Evolutionary conservation across 2,888 invertebrate genomes (phyloP), one percentile per base, ranked within the genome.

Genomic region (Thymelicus sylvestris): DNA sequence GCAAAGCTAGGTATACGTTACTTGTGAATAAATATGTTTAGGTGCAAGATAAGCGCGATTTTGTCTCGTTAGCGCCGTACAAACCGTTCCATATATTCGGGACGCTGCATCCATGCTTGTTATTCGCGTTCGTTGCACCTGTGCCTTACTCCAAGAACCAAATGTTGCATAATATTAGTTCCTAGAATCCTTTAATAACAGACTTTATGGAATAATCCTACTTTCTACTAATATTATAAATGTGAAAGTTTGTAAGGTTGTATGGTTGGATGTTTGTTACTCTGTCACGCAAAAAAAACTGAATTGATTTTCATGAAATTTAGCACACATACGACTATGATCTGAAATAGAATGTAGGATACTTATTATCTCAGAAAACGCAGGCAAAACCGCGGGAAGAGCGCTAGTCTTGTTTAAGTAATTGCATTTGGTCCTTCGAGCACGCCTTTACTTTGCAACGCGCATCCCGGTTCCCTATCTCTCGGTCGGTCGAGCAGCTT

Each of bases 401-500:
- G 31, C 5, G 31, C 31, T 31, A 31, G 31, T 31, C 31, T 31
- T 3, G 3, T 31, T 2, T 31, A 41, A 12, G 10, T 44, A 2
- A 24, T 55, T 19, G 8, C 5, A 19, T 19, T 57, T 38, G 19
- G 38, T 31, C 19, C 57, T 57, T 38, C 13, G 57, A 61, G 7
- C 57, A 39, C 61, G 61, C 38, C 67, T 39, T 67, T 67, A 67
- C 44, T 13, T 61, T 50, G 48, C 61, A 60, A 24, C 39, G 50
- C 52, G 19, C 63, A 68, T 68, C 68, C 63, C 63, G 61, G 24
- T 38, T 15, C 41, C 55, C 38, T 67, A 67, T 67, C 67, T 62
- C 44, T 57, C 31, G 66, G 52, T 78, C 57, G 68, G 61, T 41
- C 39, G 59, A 78, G 78, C 78, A 84, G 83, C 87, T 86, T 84